Base-by-base conservation (phyloP, 1,140 invertebrate genomes). In the Habropoda laboriosa region DNA sequence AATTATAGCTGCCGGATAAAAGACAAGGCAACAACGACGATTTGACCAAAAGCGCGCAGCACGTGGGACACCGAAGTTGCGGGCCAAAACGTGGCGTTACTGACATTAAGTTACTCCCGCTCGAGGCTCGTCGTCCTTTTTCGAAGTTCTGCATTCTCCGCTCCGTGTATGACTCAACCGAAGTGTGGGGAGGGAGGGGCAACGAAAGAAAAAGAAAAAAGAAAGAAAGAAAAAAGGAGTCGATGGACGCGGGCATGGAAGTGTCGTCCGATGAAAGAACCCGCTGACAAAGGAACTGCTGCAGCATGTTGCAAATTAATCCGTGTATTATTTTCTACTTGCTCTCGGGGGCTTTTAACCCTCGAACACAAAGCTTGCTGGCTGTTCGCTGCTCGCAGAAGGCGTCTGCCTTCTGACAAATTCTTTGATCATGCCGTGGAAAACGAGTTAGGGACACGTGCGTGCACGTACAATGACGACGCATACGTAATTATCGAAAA, bases 1-100 rank as follows among this genome's bases (percentile, higher is more conserved):
- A 79, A 79, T 79, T 79, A 79, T 73, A 21, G 68, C 47, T 61
- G 35, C 21, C 45, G 45, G 57, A 63, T 70, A 70, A 70, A n/a
- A 77, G 75, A 38, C 57, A 12, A 12, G 64, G 40, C 27, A 24
- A 21, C 21, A 32, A 57, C 66, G 30, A 70, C 55, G 45, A 53
- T 79, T 38, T 73, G 47, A 64, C 77, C 77, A 73, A 72, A 72
- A 57, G 47, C 57, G 38, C 53, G 21, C 67, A 18, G 21, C 67
- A 18, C 27, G 70, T 7, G 13, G 51, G 32, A 27, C 45, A 30
- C 57, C n/a, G n/a, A 42, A 63, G 27, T 38, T 12, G 67, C 58
- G 10, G 68, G 21, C n/a, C n/a, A 58, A 58, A 71, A 71, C 55
- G 67, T 51, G 42, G 38, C 75, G 66, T 78, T 71, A 71, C 75